A percentile compares a stretch with the other conserved stretches of the same genome.
Evolutionary conservation across 2,888 invertebrate species (phyloP).

Genomic region (Megaustenia siamemsis): DNA sequence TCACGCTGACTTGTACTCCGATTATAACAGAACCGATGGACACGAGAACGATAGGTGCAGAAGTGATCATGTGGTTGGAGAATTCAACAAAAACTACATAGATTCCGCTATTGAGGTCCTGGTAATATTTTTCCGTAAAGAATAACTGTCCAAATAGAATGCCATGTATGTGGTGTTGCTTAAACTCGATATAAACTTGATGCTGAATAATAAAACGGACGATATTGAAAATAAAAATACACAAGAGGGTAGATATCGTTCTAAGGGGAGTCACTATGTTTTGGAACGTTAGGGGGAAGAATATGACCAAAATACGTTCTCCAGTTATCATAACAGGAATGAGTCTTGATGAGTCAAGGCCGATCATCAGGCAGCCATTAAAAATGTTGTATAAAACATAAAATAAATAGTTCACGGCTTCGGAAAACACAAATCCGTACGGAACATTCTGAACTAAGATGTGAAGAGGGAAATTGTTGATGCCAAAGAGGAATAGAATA

Average conservation of each 20-base stretch:
- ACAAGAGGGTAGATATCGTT: neutral
- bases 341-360: neutral
- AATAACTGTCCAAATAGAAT: neutral
- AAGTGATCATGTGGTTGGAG: neutral
- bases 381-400: neutral
- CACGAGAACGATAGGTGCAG: no score
- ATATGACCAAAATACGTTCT: neutral
- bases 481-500: neutral
- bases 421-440: neutral
- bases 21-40: no score
- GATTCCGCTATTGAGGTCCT: neutral
- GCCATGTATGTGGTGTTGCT: neutral
- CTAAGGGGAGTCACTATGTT: neutral
- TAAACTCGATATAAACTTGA: no score
- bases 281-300: neutral
- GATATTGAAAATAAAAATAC: neutral
- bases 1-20: no score
- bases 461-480: neutral
- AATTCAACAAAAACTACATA: neutral
- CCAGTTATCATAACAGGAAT: neutral
- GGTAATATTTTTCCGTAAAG: neutral
- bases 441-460: neutral
- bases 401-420: neutral
- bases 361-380: neutral
- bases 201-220: no score